These are phyloP conservation scores for Oryzias dopingdopingensis DNA, from an alignment of 2,797 vertebrate genomes.

Conservation along the genomic window DNA sequence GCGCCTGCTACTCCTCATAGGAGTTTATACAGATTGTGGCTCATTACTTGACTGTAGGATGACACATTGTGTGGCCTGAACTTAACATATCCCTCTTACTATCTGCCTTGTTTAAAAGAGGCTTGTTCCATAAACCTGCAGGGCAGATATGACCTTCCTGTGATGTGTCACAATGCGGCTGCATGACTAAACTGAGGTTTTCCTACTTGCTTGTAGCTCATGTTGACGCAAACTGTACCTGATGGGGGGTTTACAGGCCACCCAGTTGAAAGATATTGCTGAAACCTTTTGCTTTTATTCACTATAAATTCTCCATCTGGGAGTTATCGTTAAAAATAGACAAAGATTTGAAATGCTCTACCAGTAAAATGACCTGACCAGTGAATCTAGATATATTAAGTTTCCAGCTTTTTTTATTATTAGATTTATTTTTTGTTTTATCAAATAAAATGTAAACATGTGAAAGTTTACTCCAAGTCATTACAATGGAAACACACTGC, in stretches of 20 bases:
- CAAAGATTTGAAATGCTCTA: no score
- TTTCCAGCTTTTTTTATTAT: no score
- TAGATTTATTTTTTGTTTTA: no score
- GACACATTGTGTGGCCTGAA: not conserved
- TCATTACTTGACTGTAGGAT: conserved; percentile 4
- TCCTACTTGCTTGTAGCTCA: no score
- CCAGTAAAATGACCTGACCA: no score
- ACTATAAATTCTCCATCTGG: not conserved
- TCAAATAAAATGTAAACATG: no score
- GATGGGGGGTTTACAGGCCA: conserved; percentile 11
- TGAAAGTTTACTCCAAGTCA: no score
- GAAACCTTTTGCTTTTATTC: conserved; percentile 18
- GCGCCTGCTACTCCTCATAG: not conserved
- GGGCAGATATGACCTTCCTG: conserved; percentile 17
- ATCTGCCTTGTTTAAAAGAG: conserved; percentile 14
- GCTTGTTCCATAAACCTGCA: conserved; percentile 31
- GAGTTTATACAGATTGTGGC: not conserved
- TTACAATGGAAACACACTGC: no score
- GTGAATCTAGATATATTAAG: no score
- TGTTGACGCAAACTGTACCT: no score
- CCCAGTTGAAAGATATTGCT: not conserved
- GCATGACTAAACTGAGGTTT: no score
- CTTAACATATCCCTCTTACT: not conserved
- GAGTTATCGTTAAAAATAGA: no score
- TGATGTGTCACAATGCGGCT: conserved; percentile 9